Evolutionary conservation across 2,113 vertebrate genomes (phyloP), one percentile per base, ranked within the genome.

Genomic region (Climacteris rufus): DNA sequence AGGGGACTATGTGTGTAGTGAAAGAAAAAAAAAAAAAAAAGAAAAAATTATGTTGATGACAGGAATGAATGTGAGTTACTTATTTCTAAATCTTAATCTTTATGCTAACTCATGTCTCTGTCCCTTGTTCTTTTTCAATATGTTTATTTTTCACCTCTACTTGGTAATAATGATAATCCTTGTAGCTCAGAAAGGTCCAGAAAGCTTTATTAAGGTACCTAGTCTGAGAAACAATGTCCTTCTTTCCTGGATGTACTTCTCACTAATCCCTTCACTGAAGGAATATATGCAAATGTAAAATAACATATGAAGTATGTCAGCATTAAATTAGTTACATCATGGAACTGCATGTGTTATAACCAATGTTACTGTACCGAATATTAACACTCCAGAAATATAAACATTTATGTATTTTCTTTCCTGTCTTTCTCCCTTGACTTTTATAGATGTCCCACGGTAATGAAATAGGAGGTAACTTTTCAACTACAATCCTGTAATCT

Each of bases 1-100:
- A 71, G 20, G 23, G 13, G 15, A 19, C 21, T 11, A 14, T 8
- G 5, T 45, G 25, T 40, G 13, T 28, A 0, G 0, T 50, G 84
- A 81, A 77, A 35, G 9, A 25, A 15, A 50, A 33, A 35, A 23
- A 49, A 13, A 8, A n/a, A n/a, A 35, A 9, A 6, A 4, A 50
- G n/a, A 33, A 35, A 37, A 27, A 15, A 10, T 10, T 17, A 15
- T 16, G 3, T 11, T 60, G 16, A 24, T n/a, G 15, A 4, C 61
- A 61, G 11, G 3, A 11, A 14, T 21, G 10, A 74, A 63, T 25
- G 20, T 7, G 81, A 25, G 18, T 11, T 57, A 30, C 21, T 65
- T 39, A 18, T 24, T 72, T 17, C 15, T 49, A 76, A 24, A 50
- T 28, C 12, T 59, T 52, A 44, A 5, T 40, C 3, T 77, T 56